phyloP scores from a whole-genome alignment of 2,113 vertebrate species.

The Crypturellus undulatus region DNA sequence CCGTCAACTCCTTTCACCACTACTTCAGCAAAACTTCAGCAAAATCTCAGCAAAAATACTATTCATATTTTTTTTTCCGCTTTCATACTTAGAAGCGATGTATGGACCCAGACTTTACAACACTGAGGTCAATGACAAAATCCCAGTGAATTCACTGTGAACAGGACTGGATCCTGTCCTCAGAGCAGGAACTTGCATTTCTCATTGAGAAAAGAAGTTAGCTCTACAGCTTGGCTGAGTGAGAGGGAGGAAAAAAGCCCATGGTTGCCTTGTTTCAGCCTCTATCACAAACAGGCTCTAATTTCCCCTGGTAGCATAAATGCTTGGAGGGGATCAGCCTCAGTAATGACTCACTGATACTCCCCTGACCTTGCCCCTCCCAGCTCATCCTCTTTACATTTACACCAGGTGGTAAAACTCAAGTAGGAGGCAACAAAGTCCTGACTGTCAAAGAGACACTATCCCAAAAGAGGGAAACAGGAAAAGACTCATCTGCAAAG shows the following conservation, averaged over 20 bases:
- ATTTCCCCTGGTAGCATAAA: constrained; percentile 34
- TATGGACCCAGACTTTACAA: background rate
- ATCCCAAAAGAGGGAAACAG: background rate
- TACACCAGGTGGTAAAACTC: background rate
- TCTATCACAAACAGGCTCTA: background rate
- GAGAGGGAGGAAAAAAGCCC: background rate
- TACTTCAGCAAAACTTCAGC: background rate
- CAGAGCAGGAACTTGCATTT: background rate
- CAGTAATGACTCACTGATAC: background rate
- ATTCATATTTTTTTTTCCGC: background rate
- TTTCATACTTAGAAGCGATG: background rate
- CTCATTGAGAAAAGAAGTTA: background rate
- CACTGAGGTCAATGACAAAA: background rate
- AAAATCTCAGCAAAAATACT: background rate
- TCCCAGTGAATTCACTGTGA: background rate
- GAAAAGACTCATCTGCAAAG: background rate
- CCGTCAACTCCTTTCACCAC: background rate
- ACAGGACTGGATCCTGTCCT: background rate
- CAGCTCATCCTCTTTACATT: constrained; percentile 5
- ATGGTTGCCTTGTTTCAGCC: background rate
- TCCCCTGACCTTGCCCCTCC: constrained; percentile 45
- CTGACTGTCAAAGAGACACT: background rate
- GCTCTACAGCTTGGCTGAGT: accelerated
- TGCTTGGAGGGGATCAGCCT: background rate
- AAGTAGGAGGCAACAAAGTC: background rate